Conservation (phyloP, 2,888 invertebrate species). For the Mayetiola destructor region DNA sequence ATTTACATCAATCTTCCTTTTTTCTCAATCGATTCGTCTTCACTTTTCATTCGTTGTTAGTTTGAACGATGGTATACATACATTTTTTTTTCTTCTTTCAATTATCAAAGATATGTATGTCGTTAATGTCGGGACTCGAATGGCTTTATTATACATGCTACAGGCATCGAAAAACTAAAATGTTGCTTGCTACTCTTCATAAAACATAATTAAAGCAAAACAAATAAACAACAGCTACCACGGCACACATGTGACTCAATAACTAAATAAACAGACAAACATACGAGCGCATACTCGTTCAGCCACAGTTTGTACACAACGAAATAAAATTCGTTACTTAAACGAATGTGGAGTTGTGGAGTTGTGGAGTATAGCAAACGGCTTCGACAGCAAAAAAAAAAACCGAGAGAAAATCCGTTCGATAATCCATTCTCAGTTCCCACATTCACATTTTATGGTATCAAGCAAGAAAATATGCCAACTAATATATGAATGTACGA, state of each 20-base stretch:
- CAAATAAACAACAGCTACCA: background rate
- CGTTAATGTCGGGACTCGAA: constrained; percentile 3
- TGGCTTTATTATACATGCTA: background rate
- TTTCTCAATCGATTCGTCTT: no score
- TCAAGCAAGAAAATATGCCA: background rate
- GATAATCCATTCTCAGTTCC: constrained; percentile 1
- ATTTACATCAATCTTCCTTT: constrained; percentile 9
- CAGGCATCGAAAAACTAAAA: constrained; percentile 1
- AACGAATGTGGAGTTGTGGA: no score
- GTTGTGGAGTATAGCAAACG: no score
- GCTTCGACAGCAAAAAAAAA: no score
- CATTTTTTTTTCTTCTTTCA: background rate
- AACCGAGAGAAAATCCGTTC: constrained; percentile 7
- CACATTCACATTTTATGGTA: background rate
- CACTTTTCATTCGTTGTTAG: background rate
- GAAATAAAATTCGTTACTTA: no score
- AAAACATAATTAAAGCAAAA: constrained; percentile 12
- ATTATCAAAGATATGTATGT: background rate
- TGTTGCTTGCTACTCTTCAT: background rate
- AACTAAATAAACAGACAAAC: background rate
- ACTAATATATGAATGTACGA: background rate
- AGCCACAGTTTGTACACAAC: no score
- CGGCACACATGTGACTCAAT: background rate
- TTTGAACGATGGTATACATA: background rate
- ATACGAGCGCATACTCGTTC: background rate